Conservation (phyloP, 2,113 vertebrate species). For the Catharus fuscescens region DNA sequence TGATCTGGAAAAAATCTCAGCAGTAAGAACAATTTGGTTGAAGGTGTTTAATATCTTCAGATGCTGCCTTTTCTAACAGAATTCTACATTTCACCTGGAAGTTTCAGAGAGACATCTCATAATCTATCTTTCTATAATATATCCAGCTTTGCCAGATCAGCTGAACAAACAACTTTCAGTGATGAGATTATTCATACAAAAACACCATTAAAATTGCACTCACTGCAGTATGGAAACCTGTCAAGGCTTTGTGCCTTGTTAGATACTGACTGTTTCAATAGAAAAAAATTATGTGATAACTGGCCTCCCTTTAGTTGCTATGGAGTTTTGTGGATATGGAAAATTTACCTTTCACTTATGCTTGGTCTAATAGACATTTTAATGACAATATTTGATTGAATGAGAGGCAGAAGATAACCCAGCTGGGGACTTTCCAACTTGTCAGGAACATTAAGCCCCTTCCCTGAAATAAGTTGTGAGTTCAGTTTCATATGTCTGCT, state of each 20-base stretch:
- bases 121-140: not conserved
- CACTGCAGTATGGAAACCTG: not conserved
- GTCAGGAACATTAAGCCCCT: not conserved
- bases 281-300: not conserved
- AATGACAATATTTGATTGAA: not conserved
- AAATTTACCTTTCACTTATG: not conserved
- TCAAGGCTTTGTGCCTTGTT: not conserved
- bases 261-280: not conserved
- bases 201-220: not conserved
- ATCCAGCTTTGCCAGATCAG: not conserved
- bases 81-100: not conserved
- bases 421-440: not conserved
- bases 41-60: not conserved
- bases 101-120: not conserved
- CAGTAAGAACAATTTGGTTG: not conserved
- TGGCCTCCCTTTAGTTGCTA: not conserved
- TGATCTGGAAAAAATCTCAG: not conserved
- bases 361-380: not conserved
- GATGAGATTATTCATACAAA: not conserved
- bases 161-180: not conserved
- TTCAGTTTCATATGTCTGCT: not conserved
- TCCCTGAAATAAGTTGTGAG: conserved; percentile 6
- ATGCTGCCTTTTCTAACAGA: not conserved
- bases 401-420: not conserved
- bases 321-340: not conserved